These are phyloP conservation scores for Pseudopipra pipra DNA, from an alignment of 2,113 vertebrate genomes.

Conservation along the genomic window DNA sequence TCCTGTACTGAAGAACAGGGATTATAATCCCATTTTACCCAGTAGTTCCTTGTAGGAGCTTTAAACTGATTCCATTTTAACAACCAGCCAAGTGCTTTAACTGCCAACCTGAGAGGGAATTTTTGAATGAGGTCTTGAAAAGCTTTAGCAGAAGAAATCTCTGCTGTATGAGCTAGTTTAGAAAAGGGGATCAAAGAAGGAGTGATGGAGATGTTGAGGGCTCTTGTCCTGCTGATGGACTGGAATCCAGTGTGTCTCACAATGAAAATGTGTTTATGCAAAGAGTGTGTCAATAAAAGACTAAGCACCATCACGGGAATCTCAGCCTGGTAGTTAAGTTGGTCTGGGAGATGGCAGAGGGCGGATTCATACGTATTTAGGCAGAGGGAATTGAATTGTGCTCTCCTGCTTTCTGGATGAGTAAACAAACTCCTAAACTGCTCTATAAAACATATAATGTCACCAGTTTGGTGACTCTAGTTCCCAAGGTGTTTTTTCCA, in stretches of 20 bases:
- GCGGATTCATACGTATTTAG: rapidly evolving
- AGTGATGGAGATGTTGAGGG: neutral
- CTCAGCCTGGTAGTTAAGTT: neutral
- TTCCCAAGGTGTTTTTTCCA: neutral
- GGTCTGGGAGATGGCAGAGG: constrained; percentile 8
- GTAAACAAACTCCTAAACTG: neutral
- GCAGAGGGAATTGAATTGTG: neutral
- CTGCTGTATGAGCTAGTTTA: neutral
- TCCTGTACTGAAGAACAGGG: neutral
- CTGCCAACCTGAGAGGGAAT: neutral
- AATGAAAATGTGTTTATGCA: neutral
- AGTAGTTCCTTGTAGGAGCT: neutral
- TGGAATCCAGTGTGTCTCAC: neutral
- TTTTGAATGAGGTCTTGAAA: neutral
- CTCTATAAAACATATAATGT: neutral
- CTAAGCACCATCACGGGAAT: rapidly evolving
- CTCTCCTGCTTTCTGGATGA: neutral
- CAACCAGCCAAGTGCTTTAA: neutral
- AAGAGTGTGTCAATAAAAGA: neutral
- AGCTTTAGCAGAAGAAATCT: neutral
- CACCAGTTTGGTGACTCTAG: neutral
- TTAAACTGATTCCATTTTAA: neutral
- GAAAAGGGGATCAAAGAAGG: neutral
- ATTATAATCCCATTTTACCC: neutral
- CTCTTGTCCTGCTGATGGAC: neutral